A percentile compares a stretch with the other conserved stretches of the same genome.
phyloP scores from a whole-genome alignment of 2,113 vertebrate species.

The Sciurus niger region DNA sequence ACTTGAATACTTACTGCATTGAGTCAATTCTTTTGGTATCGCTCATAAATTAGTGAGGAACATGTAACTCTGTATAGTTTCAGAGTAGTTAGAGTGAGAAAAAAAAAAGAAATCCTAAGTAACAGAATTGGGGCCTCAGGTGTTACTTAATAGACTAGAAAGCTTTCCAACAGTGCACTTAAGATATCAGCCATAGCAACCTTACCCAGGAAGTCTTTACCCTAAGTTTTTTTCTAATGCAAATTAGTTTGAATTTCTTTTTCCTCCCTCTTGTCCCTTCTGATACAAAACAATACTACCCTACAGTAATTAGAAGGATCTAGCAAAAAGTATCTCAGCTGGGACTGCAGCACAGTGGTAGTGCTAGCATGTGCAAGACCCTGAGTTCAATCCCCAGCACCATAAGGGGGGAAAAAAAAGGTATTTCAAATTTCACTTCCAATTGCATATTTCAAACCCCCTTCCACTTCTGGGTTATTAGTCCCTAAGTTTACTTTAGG shows the following conservation, averaged over 20 bases:
- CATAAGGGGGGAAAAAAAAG: background rate
- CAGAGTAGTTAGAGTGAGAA: conserved; percentile 80
- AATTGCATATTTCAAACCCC: background rate
- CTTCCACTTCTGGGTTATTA: background rate
- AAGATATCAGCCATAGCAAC: conserved; percentile 71
- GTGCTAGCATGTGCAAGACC: too few species aligned
- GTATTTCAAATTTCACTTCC: conserved; percentile 21
- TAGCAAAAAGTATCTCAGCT: background rate
- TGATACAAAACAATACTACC: background rate
- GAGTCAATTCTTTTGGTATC: conserved; percentile 79
- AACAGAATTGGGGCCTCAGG: conserved; percentile 68
- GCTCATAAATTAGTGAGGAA: conserved; percentile 84
- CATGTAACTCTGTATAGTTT: conserved; percentile 85
- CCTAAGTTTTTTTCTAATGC: conserved; percentile 62
- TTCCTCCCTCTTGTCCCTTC: background rate
- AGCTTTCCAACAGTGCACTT: conserved; percentile 81
- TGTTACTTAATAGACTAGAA: conserved; percentile 73
- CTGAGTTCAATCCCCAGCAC: background rate
- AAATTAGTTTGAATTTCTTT: conserved; percentile 72
- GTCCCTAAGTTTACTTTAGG: background rate
- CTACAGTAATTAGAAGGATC: background rate
- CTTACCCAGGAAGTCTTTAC: conserved; percentile 70
- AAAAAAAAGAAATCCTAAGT: conserved; percentile 8
- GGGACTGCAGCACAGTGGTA: background rate
- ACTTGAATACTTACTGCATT: conserved; percentile 29